phyloP scores from a whole-genome alignment of 1,140 invertebrate genomes.

The Anagrus nilaparvatae region DNA sequence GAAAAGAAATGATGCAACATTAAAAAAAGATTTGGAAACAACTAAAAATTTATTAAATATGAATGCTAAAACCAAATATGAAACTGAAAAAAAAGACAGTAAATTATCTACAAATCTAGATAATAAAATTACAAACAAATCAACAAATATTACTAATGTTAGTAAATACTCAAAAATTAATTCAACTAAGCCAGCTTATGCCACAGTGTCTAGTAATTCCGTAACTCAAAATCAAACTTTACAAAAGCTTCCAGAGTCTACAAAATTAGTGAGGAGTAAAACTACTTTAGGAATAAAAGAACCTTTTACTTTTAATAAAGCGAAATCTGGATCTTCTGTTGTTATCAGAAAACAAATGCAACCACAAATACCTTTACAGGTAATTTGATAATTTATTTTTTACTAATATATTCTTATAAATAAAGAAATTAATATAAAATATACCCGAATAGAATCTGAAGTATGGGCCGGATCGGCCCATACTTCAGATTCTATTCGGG shows the following conservation, averaged over 20 bases:
- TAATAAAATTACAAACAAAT: too few species aligned
- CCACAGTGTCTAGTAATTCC: constrained; percentile 30
- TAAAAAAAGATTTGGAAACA: constrained; percentile 23
- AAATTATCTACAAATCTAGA: too few species aligned
- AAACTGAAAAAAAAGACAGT: constrained; percentile 15
- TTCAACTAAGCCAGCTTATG: constrained; percentile 35
- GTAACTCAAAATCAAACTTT: constrained; percentile 21
- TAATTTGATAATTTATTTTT: too few species aligned
- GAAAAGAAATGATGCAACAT: constrained; percentile 21
- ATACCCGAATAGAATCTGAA: too few species aligned
- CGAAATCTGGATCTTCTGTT: constrained; percentile 27
- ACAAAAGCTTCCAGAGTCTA: constrained; percentile 20
- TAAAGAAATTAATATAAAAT: not conserved
- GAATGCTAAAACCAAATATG: constrained; percentile 24
- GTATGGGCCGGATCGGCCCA: too few species aligned
- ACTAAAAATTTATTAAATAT: constrained; percentile 29
- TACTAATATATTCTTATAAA: not conserved
- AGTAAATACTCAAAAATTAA: constrained; percentile 16
- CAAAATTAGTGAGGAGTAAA: constrained; percentile 35
- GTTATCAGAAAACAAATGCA: constrained; percentile 27
- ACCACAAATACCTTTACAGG: too few species aligned
- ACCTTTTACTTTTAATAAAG: constrained; percentile 23
- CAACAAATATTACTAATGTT: too few species aligned
- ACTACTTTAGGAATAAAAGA: constrained; percentile 32
- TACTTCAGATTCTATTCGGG: too few species aligned